phyloP scores from a whole-genome alignment of 2,888 invertebrate genomes.

The Oasisia sp. region DNA sequence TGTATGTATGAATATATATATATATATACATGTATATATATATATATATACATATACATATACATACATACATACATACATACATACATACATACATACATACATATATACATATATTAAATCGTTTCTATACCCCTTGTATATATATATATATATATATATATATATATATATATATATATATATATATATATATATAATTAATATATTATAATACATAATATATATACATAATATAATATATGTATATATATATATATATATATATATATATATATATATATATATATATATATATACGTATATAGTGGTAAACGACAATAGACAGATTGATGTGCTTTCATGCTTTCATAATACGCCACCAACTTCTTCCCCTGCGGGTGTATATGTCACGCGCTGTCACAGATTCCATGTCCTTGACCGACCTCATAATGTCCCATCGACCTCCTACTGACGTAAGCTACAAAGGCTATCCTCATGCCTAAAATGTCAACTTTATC shows the following conservation, averaged over 20 bases:
- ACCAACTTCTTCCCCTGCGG: background rate
- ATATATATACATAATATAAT: too few species aligned
- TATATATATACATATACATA: too few species aligned
- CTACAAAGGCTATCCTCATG: background rate
- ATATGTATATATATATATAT: too few species aligned
- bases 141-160: background rate
- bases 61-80: too few species aligned
- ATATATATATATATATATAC: too few species aligned
- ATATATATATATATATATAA: background rate
- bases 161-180: background rate
- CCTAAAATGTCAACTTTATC: constrained; percentile 12
- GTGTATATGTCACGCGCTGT: background rate
- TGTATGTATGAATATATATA: constrained; percentile 32
- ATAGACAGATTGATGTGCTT: background rate
- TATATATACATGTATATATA: background rate
- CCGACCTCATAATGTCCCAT: background rate
- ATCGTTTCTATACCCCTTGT: too few species aligned
- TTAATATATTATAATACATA: too few species aligned
- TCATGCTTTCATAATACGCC: background rate
- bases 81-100: too few species aligned
- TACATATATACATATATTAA: too few species aligned
- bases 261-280: too few species aligned
- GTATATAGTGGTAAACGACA: background rate
- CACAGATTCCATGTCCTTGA: background rate
- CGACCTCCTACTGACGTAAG: background rate